Percentiles rank a stretch among this genome's conserved stretches.
Evolutionary conservation across 2,888 invertebrate genomes (phyloP).

Genomic region (Linnaemya tessellans): DNA sequence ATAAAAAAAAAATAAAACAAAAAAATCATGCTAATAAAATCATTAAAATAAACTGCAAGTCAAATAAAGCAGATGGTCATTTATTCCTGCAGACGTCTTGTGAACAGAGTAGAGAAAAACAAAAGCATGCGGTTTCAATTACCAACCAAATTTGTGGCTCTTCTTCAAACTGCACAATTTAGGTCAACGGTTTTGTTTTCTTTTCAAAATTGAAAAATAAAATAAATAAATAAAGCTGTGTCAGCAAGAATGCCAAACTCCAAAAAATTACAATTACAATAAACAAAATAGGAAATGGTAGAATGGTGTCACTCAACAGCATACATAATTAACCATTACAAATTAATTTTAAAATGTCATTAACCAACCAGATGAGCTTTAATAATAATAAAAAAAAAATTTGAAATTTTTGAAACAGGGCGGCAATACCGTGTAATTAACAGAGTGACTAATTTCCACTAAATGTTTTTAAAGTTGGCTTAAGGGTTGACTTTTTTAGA

Average conservation of each 20-base stretch:
- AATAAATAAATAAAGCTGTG: background rate
- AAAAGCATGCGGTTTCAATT: conserved; percentile 58
- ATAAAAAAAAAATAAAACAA: background rate
- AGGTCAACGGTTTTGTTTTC: conserved; percentile 53
- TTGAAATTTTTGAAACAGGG: too few species aligned
- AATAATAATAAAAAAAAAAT: too few species aligned
- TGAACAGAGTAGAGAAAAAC: conserved; percentile 4
- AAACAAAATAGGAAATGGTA: background rate
- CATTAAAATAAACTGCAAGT: conserved; percentile 27
- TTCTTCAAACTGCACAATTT: conserved; percentile 43
- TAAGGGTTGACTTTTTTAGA: too few species aligned
- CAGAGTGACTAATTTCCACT: too few species aligned
- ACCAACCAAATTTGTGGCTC: conserved; percentile 46
- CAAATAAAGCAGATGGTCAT: conserved; percentile 57
- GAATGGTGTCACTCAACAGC: conserved; percentile 33
- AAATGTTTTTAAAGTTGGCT: too few species aligned
- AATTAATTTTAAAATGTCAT: conserved; percentile 19
- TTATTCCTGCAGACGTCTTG: background rate
- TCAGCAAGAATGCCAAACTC: conserved; percentile 39
- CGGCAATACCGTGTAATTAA: too few species aligned
- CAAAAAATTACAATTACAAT: background rate
- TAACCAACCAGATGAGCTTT: background rate
- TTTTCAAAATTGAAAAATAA: conserved; percentile 2
- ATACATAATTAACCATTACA: conserved; percentile 40
- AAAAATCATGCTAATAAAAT: conserved; percentile 6